Base-by-base conservation (phyloP, 2,888 invertebrate genomes). In the Pomacea canaliculata region DNA sequence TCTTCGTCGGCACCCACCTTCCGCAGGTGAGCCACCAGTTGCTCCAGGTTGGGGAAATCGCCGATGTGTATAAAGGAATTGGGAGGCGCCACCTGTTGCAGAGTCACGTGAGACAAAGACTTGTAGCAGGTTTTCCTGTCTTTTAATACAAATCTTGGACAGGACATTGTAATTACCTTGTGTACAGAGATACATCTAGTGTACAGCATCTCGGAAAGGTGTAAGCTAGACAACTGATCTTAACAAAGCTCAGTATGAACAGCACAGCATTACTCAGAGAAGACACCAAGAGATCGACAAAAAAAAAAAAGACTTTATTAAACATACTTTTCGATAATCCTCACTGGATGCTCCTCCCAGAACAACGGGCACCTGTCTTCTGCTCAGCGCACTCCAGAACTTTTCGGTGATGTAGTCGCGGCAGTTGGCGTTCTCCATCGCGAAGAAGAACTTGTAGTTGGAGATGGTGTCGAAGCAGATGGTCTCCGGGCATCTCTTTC, bases 361-460 rank as follows among this genome's bases (percentile, higher is more conserved):
- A 5, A 87, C 87, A 1, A 87, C 84, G 0, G 86, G 86, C 18
- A 87, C 81, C 65, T 85, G 84, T 4, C 82, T 78, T 16, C 83
- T 78, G 19, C 73, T 16, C 49, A 85, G 65, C 1, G 85, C 76
- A 16, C 72, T 66, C 85, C 85, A 86, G 71, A 84, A 86, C 77
- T 87, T 87, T 67, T 87, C 86, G 0, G 84, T 83, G 23, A 87
- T 79, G 73, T 87, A 87, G 60, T 86, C 87, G 59, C 70, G 77
- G 71, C 86, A 87, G 70, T 83, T 73, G 71, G 80, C 80, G 75
- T 86, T 85, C 77, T 87, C 87, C 73, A 85, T 83, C 10, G 84
- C 80, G n/a, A 86, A 71, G 71, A 81, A 83, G 75, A 87, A 87
- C 65, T 84, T 85, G 73, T 85, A 87, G 71, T 76, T 73, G n/a